Percentiles rank a stretch among this genome's conserved stretches.
These are phyloP conservation scores for Colletes collaris DNA, from an alignment of 2,888 invertebrate species.

Conservation along the genomic window DNA sequence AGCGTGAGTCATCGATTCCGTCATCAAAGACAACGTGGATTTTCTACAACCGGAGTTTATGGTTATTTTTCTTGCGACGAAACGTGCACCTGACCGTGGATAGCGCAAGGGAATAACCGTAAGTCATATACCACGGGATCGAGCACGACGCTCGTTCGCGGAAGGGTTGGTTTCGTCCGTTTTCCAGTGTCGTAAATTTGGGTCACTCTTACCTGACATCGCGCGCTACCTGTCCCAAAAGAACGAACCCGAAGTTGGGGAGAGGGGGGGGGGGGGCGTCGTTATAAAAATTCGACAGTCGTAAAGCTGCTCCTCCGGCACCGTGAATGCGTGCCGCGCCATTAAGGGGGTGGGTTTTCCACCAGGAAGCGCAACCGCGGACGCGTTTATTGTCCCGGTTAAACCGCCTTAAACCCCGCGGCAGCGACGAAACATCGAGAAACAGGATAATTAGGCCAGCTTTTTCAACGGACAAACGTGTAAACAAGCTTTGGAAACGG, in stretches of 20 bases:
- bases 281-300: constrained; percentile 19
- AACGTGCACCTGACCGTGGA: neutral
- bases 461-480: neutral
- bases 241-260: neutral
- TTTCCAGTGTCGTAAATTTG: constrained; percentile 37
- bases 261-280: neutral
- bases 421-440: neutral
- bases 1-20: too few relatives aligned
- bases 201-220: constrained; percentile 24
- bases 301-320: constrained; percentile 11
- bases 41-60: too few relatives aligned
- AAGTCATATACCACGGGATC: constrained; percentile 11
- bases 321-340: neutral
- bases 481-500: constrained; percentile 16
- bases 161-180: constrained; percentile 25
- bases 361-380: neutral
- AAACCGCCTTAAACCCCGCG: constrained; percentile 16
- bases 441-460: constrained; percentile 24
- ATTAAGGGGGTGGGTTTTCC: neutral
- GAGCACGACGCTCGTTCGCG: neutral
- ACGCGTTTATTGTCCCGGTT: constrained; percentile 3
- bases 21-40: too few relatives aligned
- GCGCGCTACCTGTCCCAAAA: neutral
- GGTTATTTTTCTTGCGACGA: too few relatives aligned
- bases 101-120: constrained; percentile 17